Conservation (phyloP, 2,888 invertebrate species). For the Leptinotarsa tumamoca region DNA sequence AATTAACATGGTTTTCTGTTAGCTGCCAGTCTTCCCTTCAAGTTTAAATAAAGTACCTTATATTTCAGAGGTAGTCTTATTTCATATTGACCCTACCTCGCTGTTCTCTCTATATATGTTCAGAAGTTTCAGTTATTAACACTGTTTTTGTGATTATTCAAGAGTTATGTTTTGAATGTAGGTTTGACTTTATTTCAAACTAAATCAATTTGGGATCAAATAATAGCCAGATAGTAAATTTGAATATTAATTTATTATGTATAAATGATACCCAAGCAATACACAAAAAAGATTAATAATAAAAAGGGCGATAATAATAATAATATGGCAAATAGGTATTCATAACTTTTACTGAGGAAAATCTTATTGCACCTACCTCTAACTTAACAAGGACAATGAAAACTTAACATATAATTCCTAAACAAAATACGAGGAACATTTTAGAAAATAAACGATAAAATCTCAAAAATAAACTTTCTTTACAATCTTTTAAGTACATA, state of each 20-base stretch:
- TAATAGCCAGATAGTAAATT: slow-evolving; percentile 34
- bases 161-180: too few species aligned
- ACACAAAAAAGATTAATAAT: slow-evolving; percentile 65
- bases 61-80: too few species aligned
- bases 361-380: slow-evolving; percentile 68
- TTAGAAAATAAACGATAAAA: slow-evolving; percentile 59
- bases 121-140: too few species aligned
- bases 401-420: slow-evolving; percentile 61
- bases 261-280: slow-evolving; percentile 68
- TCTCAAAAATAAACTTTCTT: slow-evolving; percentile 49
- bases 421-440: slow-evolving; percentile 64
- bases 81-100: too few species aligned
- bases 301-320: slow-evolving; percentile 57
- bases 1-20: too few species aligned
- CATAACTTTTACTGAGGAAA: slow-evolving; percentile 62
- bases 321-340: slow-evolving; percentile 67
- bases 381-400: slow-evolving; percentile 60
- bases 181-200: too few species aligned
- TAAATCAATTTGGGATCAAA: neutral
- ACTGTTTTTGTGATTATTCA: too few species aligned
- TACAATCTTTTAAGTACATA: slow-evolving; percentile 52
- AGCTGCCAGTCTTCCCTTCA: too few species aligned
- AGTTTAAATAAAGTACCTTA: too few species aligned
- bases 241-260: slow-evolving; percentile 67
- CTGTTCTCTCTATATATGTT: too few species aligned